These are phyloP conservation scores for Pseudochaenichthys georgianus DNA, from an alignment of 2,797 vertebrate genomes.

Conservation along the genomic window DNA sequence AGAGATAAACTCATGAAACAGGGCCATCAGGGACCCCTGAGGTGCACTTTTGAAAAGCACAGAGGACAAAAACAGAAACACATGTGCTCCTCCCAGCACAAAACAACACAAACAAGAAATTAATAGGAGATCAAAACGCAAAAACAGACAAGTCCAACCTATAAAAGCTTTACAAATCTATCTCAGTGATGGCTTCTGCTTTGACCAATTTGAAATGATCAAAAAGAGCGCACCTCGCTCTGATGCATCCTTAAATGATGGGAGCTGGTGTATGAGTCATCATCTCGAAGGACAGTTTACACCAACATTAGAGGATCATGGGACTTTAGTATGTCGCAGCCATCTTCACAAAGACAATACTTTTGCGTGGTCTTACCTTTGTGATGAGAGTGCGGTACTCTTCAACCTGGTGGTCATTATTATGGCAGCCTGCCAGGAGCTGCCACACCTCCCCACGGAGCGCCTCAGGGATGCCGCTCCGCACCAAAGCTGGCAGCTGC, in stretches of 20 bases:
- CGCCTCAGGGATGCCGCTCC: constrained; percentile 96
- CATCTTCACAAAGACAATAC: neutral
- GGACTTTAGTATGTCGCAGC: neutral
- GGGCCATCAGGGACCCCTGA: constrained; percentile 22
- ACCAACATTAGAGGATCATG: neutral
- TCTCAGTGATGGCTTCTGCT: neutral
- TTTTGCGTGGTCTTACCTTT: constrained; percentile 86
- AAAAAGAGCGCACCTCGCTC: neutral
- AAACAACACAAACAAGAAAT: constrained; percentile 2
- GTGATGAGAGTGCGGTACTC: constrained; percentile 98
- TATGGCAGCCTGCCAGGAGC: constrained; percentile 96
- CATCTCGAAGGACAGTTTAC: neutral
- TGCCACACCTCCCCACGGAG: constrained; percentile 99
- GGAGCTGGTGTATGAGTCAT: neutral
- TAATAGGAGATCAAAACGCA: neutral
- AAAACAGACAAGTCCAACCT: neutral
- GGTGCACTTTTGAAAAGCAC: constrained; percentile 18
- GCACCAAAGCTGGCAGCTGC: constrained; percentile 91
- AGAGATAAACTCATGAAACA: constrained; percentile 45
- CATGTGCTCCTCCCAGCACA: neutral
- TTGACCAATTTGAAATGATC: constrained; percentile 8
- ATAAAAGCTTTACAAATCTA: neutral
- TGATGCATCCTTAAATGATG: neutral
- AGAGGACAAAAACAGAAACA: constrained; percentile 31
- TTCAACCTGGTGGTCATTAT: constrained; percentile 97